Evolutionary conservation across 2,113 vertebrate genomes (phyloP).

Genomic region (Rynchops niger): DNA sequence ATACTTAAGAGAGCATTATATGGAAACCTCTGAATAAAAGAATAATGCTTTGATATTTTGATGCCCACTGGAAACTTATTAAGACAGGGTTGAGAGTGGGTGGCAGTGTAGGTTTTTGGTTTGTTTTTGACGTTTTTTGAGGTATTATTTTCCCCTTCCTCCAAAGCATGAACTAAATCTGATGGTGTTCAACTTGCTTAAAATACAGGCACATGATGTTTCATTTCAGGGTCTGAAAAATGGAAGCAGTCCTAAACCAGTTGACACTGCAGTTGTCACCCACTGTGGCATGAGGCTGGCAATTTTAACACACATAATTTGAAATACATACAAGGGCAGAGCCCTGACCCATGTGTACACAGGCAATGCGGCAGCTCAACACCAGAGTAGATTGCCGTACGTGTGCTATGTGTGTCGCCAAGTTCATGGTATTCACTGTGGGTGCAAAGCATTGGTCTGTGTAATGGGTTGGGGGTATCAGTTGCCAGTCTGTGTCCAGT

Average conservation of each 20-base stretch:
- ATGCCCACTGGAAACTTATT: not conserved
- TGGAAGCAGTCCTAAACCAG: not conserved
- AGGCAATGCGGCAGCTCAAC: not conserved
- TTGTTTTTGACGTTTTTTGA: not conserved
- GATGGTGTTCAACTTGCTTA: not conserved
- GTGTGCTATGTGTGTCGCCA: rapidly evolving
- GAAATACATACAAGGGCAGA: not conserved
- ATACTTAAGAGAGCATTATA: not conserved
- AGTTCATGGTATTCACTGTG: rapidly evolving
- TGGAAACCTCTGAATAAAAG: not conserved
- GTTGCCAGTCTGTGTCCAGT: not conserved
- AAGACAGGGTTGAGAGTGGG: not conserved
- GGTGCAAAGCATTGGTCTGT: not conserved
- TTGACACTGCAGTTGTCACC: not conserved
- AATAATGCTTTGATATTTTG: not conserved
- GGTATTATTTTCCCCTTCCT: not conserved
- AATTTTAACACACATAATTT: not conserved
- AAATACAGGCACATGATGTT: not conserved
- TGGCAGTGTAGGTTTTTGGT: not conserved
- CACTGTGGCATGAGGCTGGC: not conserved
- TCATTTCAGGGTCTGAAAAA: not conserved
- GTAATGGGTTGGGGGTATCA: not conserved
- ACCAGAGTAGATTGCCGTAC: rapidly evolving
- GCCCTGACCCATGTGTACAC: not conserved
- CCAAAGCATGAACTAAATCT: not conserved